Percentiles rank a stretch among this genome's conserved stretches.
phyloP scores from a whole-genome alignment of 2,888 invertebrate genomes.

The Heliconius erato region DNA sequence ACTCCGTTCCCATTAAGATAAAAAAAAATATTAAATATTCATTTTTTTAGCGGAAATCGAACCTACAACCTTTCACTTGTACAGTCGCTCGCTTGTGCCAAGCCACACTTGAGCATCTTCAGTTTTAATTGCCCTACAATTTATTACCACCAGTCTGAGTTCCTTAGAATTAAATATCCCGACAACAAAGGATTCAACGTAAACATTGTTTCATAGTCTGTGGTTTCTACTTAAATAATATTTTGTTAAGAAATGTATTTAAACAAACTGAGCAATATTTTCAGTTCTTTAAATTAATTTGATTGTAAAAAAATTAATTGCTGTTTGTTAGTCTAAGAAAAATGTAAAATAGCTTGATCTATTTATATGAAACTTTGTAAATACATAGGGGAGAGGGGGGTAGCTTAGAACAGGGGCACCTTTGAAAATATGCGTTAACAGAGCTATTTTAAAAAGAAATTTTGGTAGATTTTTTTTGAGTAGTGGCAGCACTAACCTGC shows the following conservation, averaged over 20 bases:
- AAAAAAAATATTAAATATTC: neutral
- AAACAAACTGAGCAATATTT: neutral
- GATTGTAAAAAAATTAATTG: no score
- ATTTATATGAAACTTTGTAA: no score
- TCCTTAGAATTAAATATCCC: neutral
- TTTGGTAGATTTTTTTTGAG: no score
- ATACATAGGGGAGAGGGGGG: no score
- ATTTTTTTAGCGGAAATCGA: neutral
- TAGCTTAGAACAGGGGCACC: no score
- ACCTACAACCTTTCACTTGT: neutral
- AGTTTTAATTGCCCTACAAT: slow-evolving; percentile 5
- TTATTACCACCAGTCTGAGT: neutral
- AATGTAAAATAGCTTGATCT: no score
- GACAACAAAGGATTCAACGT: neutral
- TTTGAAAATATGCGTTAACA: no score
- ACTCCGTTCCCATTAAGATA: neutral
- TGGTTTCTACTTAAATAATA: neutral
- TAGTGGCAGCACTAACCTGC: no score
- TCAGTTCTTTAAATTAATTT: no score
- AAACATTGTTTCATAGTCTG: neutral
- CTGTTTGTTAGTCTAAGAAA: no score
- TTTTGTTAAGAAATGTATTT: neutral
- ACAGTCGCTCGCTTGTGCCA: neutral
- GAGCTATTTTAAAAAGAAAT: no score
- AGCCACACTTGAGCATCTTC: no score